Evolutionary conservation across 1,140 invertebrate genomes (phyloP), one percentile per base, ranked within the genome.

Genomic region (Drosophila serrata): DNA sequence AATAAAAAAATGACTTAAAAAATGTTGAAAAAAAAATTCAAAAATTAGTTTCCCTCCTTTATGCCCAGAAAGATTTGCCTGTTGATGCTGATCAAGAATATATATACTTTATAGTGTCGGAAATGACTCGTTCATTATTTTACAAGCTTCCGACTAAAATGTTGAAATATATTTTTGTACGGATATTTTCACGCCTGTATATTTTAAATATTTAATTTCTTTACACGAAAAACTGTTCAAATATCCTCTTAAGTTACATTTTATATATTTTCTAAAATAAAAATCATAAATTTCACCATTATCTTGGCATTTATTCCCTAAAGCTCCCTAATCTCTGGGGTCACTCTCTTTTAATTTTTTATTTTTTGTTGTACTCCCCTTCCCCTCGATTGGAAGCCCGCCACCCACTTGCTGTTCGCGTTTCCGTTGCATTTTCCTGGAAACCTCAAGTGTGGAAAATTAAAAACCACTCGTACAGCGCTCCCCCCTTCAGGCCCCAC

Each of bases 371-470:
- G 22, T 19, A 6, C 22, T 27, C 13, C 45, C 45, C 46, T 29
- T 15, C 24, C 5, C 22, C 0, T 27, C 31, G 46, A 49, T 74
- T 45, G 61, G 72, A 57, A 72, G 60, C 65, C 22, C 59, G 76
- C 82, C 82, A 87, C 82, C 82, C 82, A 86, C 82, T 87, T 79
- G 78, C 81, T 60, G 53, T 55, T 53, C 45, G 82, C 75, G 77
- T 82, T 86, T 87, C 79, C 82, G 82, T 53, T 86, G 75, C 58
- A 46, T 82, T 82, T 87, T 82, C 64, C 84, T 58, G 40, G 65
- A 77, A 87, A 68, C 62, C 62, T 67, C 64, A 78, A 82, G 79
- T 79, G 63, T 82, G 46, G 79, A 82, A 82, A 87, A 87, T 86
- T 79, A 79, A 86, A 86, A 87, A 67, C 61, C 82, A 81, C 74